Percentiles rank a stretch among this genome's conserved stretches.
These are phyloP conservation scores for Pseudois nayaur DNA, from an alignment of 2,113 vertebrate species.

Conservation along the genomic window DNA sequence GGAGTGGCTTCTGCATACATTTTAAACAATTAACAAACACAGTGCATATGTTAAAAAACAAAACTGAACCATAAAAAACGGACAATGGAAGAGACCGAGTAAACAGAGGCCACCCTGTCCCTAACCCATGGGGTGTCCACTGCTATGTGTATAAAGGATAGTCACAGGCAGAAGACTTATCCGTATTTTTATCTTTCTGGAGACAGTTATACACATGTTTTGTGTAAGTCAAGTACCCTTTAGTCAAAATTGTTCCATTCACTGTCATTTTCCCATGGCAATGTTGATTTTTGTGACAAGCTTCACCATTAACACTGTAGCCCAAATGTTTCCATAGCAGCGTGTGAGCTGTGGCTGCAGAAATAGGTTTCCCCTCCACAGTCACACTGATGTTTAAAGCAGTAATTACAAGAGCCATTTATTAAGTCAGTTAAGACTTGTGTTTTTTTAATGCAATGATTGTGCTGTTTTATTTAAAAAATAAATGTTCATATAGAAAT, in stretches of 20 bases:
- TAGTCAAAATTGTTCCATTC: conserved; percentile 35
- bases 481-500: background rate
- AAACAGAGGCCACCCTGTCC: background rate
- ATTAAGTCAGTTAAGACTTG: conserved; percentile 20
- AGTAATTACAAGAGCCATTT: conserved; percentile 8
- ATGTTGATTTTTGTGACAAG: conserved; percentile 62
- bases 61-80: background rate
- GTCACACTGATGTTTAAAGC: background rate
- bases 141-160: background rate
- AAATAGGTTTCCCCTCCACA: background rate
- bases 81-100: background rate
- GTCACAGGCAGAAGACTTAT: background rate
- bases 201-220: conserved; percentile 23
- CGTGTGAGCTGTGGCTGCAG: background rate
- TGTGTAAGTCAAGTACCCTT: background rate
- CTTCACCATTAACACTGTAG: background rate
- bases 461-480: background rate
- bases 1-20: background rate
- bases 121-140: background rate
- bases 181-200: background rate
- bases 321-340: conserved; percentile 70
- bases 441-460: background rate
- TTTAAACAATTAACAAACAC: conserved; percentile 37
- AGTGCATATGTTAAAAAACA: background rate
- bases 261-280: conserved; percentile 34